Evolutionary conservation across 2,888 invertebrate genomes (phyloP).

Genomic region (Rhagium mordax): DNA sequence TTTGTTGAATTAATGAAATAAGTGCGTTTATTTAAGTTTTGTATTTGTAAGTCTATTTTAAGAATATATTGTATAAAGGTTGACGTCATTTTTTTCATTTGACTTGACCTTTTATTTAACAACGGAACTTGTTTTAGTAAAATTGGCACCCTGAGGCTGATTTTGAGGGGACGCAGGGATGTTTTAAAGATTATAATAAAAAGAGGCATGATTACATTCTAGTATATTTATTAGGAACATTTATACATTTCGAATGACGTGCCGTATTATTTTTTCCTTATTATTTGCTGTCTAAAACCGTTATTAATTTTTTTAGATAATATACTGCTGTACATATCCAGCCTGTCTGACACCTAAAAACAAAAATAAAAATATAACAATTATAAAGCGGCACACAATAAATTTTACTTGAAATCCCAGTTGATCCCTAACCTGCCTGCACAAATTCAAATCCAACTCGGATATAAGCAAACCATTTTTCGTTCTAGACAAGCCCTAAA

Average conservation of each 20-base stretch:
- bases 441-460: constrained; percentile 94
- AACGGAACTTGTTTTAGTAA: too few species aligned
- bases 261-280: background rate
- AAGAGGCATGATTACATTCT: too few species aligned
- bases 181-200: too few species aligned
- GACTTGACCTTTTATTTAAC: too few species aligned
- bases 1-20: constrained; percentile 1
- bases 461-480: constrained; percentile 84
- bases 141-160: too few species aligned
- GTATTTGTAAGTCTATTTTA: constrained; percentile 37
- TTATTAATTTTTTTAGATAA: background rate
- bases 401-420: constrained; percentile 88
- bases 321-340: background rate
- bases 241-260: too few species aligned
- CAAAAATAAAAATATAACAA: background rate
- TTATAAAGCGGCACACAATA: too few species aligned
- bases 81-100: too few species aligned
- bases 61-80: background rate
- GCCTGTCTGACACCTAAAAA: background rate
- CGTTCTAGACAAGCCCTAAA: constrained; percentile 55
- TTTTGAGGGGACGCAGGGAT: too few species aligned
- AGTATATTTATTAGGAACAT: too few species aligned
- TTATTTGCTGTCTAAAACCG: background rate
- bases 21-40: background rate
- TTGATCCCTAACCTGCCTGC: constrained; percentile 91